Conservation (phyloP, 2,888 invertebrate species). For the Diogma glabrata region DNA sequence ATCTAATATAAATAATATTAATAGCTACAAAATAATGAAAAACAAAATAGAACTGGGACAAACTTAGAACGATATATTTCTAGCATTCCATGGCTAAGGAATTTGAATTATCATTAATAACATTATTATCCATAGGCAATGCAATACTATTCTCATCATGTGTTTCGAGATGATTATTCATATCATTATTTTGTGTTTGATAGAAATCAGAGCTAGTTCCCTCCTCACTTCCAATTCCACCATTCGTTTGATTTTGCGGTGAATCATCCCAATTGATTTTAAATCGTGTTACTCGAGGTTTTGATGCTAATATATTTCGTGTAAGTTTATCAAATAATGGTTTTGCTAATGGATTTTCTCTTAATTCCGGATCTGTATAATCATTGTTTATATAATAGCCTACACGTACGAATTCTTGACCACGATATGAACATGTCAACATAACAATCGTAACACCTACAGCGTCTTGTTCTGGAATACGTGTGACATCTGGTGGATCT, state of each 20-base stretch:
- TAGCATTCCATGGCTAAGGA: slow-evolving; percentile 38
- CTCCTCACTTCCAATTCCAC: slow-evolving; percentile 18
- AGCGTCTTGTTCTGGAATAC: slow-evolving; percentile 92
- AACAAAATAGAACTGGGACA: no score
- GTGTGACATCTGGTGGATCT: slow-evolving; percentile 84
- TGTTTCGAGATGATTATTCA: slow-evolving; percentile 9
- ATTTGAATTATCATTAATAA: slow-evolving; percentile 36
- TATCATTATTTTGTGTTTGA: slow-evolving; percentile 3
- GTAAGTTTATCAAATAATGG: slow-evolving; percentile 88
- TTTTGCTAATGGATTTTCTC: slow-evolving; percentile 86
- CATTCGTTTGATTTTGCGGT: slow-evolving; percentile 28
- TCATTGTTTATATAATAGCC: slow-evolving; percentile 99
- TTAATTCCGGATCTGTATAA: slow-evolving; percentile 82
- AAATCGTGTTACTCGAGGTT: slow-evolving; percentile 90
- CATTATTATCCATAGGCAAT: slow-evolving; percentile 28
- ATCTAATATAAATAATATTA: no score
- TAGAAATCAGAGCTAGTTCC: background rate
- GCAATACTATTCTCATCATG: slow-evolving; percentile 34
- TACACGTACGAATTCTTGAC: slow-evolving; percentile 91
- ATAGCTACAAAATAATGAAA: no score
- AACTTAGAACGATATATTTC: no score
- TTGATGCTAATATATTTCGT: slow-evolving; percentile 54
- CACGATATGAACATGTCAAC: slow-evolving; percentile 84
- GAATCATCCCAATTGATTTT: slow-evolving; percentile 95
- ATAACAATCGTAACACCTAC: slow-evolving; percentile 97